Base-by-base conservation (phyloP, 2,113 vertebrate species). In the Echinops telfairi region DNA sequence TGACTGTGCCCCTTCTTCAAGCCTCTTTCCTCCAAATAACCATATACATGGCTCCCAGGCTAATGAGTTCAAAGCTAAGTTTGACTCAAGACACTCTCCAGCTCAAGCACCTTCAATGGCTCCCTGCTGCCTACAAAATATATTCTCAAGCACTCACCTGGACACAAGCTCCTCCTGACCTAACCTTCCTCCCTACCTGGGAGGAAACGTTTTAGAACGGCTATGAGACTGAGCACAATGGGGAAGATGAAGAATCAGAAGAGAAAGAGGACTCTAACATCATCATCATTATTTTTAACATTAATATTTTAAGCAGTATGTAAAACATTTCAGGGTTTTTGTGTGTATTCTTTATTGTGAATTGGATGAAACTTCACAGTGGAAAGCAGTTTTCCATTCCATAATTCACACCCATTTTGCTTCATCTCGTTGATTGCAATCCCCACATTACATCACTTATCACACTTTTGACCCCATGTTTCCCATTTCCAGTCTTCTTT, bases 11-110 rank as follows among this genome's bases (percentile, higher is more conserved):
- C 57, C 57, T 15, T 58, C 25, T 77, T 79, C 81, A 36, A 78
- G 20, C 4, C 6, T 58, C 86, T 66, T 70, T 20, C 23, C 31
- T 47, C 53, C 60, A 58, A 62, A 47, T 33, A 27, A 58, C 9
- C 14, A 14, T 23, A 14, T 22, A 33, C 3, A 11, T 47, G 33
- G 33, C 20, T 71, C 31, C 17, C 14, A n/a, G 43, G 58, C 6
- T 77, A 68, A 62, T 0, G 36, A 82, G 27, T 25, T 94, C 87
- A 92, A 81, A 95, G 78, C 17, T 25, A 36, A 38, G 27, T 57
- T 60, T 47, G 22, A 62, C 22, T 82, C 57, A 43, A 22, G 82
- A 89, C 76, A 19, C 6, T 91, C 23, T 89, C 53, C 0, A 33
- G 43, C 33, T 70, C 47, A 57, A 57, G 22, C 31, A 89, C 64